Conservation (phyloP, 1,140 invertebrate species). For the Bursaphelenchus mucronatus region DNA sequence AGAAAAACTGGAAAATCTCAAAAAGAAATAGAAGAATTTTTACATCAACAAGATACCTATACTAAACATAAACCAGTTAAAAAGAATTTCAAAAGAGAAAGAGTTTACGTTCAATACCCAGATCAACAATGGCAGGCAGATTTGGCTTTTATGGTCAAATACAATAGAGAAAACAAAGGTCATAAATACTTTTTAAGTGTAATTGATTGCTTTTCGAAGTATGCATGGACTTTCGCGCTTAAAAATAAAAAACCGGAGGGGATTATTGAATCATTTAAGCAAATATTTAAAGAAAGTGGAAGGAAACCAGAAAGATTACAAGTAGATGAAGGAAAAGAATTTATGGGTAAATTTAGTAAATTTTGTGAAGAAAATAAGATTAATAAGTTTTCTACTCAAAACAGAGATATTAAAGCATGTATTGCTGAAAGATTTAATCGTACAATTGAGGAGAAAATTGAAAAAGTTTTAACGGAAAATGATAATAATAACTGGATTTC, state of each 20-base stretch:
- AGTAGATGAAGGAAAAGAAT: constrained; percentile 63
- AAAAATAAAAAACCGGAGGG: constrained; percentile 62
- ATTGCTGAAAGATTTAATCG: constrained; percentile 58
- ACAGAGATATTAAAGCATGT: constrained; percentile 51
- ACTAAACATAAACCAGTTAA: constrained; percentile 34
- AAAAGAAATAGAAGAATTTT: constrained; percentile 36
- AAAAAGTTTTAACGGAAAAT: constrained; percentile 46
- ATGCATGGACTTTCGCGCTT: constrained; percentile 62
- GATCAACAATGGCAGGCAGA: constrained; percentile 62
- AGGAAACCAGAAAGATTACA: constrained; percentile 62
- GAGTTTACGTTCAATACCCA: constrained; percentile 38
- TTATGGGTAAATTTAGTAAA: constrained; percentile 38
- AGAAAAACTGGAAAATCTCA: constrained; percentile 30
- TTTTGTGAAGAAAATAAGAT: too few relatives aligned
- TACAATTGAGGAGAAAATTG: constrained; percentile 53
- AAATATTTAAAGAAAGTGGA: constrained; percentile 41
- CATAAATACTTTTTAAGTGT: constrained; percentile 63
- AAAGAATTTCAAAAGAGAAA: constrained; percentile 29
- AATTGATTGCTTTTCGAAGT: constrained; percentile 64
- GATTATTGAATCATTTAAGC: constrained; percentile 44
- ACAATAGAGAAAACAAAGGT: constrained; percentile 60
- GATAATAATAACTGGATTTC: constrained; percentile 45
- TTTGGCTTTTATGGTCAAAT: constrained; percentile 53
- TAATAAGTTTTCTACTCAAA: constrained; percentile 25
- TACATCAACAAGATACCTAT: constrained; percentile 37